phyloP scores from a whole-genome alignment of 2,113 vertebrate genomes.

The Pteruthius melanotis region DNA sequence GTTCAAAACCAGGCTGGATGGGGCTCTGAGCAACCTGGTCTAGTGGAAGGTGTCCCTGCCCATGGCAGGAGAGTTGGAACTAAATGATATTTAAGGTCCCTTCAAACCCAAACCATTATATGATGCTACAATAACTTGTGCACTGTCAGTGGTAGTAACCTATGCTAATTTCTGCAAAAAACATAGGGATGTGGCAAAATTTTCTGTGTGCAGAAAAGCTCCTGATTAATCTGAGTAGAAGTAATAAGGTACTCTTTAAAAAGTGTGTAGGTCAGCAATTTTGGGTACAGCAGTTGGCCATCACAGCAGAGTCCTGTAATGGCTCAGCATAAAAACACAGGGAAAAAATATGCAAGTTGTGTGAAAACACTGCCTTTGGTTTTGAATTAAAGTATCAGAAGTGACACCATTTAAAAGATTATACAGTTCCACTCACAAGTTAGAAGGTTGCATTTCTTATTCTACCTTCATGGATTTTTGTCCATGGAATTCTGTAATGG shows the following conservation, averaged over 20 bases:
- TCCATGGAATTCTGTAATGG: background rate
- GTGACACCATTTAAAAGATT: background rate
- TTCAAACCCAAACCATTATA: background rate
- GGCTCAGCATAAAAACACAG: background rate
- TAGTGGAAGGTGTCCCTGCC: background rate
- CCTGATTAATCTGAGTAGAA: background rate
- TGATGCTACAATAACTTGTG: background rate
- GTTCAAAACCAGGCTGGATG: background rate
- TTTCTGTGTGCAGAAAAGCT: background rate
- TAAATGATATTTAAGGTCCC: background rate
- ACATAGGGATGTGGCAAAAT: background rate
- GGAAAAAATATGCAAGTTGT: background rate
- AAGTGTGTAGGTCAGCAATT: background rate
- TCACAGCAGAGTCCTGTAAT: background rate
- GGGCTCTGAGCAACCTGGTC: background rate
- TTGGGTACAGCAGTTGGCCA: background rate
- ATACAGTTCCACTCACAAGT: background rate
- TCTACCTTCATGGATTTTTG: background rate
- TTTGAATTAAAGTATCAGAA: background rate
- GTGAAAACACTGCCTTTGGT: background rate
- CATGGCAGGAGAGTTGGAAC: background rate
- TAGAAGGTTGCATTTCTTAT: background rate
- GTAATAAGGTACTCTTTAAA: background rate
- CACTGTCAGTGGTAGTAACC: background rate
- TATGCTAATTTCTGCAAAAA: background rate